Conservation (phyloP, 2,888 invertebrate species). For the Clusia tigrina region DNA sequence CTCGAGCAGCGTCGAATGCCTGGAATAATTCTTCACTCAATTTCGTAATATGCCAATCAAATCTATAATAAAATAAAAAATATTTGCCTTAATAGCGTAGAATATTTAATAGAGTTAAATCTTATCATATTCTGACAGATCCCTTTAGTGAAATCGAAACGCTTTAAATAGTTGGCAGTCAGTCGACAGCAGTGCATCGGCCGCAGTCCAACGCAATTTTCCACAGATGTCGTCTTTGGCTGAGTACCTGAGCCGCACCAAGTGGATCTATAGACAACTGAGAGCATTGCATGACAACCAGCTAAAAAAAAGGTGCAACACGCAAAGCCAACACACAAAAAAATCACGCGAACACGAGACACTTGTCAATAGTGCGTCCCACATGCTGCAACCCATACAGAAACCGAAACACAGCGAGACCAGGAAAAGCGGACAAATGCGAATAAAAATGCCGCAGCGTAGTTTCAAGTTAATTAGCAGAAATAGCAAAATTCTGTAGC, state of each 20-base stretch:
- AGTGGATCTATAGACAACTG: neutral
- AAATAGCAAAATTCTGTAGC: constrained; percentile 13
- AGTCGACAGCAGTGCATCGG: neutral
- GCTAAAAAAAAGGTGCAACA: neutral
- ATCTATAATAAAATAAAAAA: no score
- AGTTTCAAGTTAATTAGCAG: constrained; percentile 27
- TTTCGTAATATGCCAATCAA: no score
- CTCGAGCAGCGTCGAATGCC: no score
- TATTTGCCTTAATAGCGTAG: no score
- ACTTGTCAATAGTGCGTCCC: neutral
- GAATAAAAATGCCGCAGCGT: constrained; percentile 15
- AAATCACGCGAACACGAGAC: neutral
- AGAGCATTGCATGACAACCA: neutral
- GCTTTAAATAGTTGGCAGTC: no score
- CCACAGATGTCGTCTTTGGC: neutral
- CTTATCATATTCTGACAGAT: neutral
- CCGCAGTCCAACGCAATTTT: neutral
- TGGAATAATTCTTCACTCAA: no score
- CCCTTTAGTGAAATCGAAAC: neutral
- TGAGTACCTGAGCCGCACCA: neutral
- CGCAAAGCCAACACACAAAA: neutral
- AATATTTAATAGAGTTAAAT: neutral
- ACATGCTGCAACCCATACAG: neutral
- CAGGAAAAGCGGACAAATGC: constrained; percentile 3
- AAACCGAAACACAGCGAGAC: constrained; percentile 9